A percentile compares a stretch with the other conserved stretches of the same genome.
Evolutionary conservation across 2,113 vertebrate species (phyloP).

Genomic region (Benitochromis conjunctus): DNA sequence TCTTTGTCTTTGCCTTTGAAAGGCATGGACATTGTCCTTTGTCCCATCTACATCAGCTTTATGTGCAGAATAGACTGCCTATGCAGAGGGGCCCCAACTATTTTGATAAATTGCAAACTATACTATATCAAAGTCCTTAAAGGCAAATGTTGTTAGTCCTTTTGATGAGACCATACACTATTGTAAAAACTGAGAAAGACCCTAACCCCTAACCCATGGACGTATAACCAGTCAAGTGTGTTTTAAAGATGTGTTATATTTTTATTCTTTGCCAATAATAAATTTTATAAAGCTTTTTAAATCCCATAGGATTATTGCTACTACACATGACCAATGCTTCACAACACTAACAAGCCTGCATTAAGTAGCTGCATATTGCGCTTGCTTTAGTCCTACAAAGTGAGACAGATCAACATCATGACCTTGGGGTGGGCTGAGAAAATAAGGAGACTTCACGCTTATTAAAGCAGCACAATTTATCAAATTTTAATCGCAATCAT

Average conservation of each 20-base stretch:
- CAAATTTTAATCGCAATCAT: not conserved
- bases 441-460: not conserved
- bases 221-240: not conserved
- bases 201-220: not conserved
- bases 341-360: not conserved
- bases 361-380: not conserved
- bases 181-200: not conserved
- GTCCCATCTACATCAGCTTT: not conserved
- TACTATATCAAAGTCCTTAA: not conserved
- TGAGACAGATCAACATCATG: not conserved
- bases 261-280: not conserved
- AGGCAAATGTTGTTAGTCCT: not conserved
- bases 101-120: not conserved
- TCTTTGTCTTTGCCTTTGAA: constrained; percentile 21
- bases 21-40: constrained; percentile 33
- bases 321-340: not conserved
- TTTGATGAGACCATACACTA: not conserved
- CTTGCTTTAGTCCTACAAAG: not conserved
- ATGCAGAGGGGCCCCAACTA: not conserved
- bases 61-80: not conserved
- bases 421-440: not conserved
- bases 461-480: not conserved
- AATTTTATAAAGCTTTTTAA: not conserved
- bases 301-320: not conserved
- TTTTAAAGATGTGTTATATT: not conserved